phyloP scores from a whole-genome alignment of 2,888 invertebrate species.

The Copidosoma aretas region DNA sequence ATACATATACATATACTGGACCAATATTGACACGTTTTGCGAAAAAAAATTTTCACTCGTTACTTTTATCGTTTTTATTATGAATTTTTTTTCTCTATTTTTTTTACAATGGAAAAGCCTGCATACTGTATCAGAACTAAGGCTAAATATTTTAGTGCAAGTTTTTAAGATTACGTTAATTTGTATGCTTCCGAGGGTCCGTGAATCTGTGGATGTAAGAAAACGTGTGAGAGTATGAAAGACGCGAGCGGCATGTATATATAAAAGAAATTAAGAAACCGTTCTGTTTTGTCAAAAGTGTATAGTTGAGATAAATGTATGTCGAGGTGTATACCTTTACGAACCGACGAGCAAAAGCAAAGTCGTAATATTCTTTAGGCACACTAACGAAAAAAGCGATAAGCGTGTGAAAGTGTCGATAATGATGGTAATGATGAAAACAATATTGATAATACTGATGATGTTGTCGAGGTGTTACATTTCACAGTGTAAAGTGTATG shows the following conservation, averaged over 20 bases:
- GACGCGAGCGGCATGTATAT: constrained; percentile 5
- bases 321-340: constrained; percentile 1
- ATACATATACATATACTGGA: background rate
- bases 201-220: background rate
- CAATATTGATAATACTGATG: background rate
- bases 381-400: constrained; percentile 8
- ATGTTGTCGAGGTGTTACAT: constrained; percentile 18
- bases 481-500: constrained; percentile 28
- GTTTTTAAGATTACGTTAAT: background rate
- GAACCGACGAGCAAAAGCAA: background rate
- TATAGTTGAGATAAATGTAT: background rate
- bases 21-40: constrained; percentile 9
- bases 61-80: constrained; percentile 13
- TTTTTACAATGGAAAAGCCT: background rate
- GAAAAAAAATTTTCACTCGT: constrained; percentile 8
- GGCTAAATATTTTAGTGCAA: background rate
- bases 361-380: background rate
- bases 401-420: background rate
- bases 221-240: constrained; percentile 1
- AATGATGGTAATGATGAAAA: no score
- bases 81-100: background rate
- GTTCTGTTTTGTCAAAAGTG: background rate
- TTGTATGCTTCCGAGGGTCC: background rate
- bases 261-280: constrained; percentile 2
- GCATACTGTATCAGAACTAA: no score